These are phyloP conservation scores for Lasioglossum pauxillum DNA, from an alignment of 2,888 invertebrate genomes.

Conservation along the genomic window DNA sequence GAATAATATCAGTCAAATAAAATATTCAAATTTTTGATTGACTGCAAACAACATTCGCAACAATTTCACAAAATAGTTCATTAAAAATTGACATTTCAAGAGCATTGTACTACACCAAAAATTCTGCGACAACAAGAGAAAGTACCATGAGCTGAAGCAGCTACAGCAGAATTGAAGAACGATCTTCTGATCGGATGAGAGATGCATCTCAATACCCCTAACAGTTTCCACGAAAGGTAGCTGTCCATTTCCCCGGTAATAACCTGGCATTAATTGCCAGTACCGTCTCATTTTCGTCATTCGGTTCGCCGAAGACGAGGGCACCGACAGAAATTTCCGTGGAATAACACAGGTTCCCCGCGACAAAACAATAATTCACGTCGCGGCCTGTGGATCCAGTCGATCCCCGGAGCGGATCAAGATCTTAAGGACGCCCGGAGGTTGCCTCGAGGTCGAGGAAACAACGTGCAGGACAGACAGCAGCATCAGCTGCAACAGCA, in stretches of 20 bases:
- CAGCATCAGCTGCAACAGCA: constrained; percentile 72
- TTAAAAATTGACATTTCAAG: not conserved
- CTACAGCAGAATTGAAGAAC: not conserved
- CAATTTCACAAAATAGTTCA: not conserved
- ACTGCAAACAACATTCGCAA: not conserved
- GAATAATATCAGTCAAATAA: not conserved
- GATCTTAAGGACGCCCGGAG: constrained; percentile 73
- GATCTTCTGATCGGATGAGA: not conserved
- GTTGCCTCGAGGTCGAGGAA: constrained; percentile 74
- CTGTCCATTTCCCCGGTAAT: not conserved
- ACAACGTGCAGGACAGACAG: constrained; percentile 74
- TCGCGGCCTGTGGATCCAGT: constrained; percentile 47
- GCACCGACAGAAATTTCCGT: not conserved
- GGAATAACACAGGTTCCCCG: constrained; percentile 31
- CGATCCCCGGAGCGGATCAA: constrained; percentile 70
- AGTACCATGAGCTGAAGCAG: not conserved
- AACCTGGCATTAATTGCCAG: constrained; percentile 4
- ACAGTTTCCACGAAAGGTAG: not conserved
- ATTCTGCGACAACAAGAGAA: not conserved
- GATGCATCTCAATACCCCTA: not conserved
- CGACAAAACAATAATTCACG: constrained; percentile 57
- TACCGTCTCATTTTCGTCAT: not conserved
- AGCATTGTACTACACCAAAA: not conserved
- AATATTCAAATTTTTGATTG: not conserved
- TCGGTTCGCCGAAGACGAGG: not conserved